A percentile compares a stretch with the other conserved stretches of the same genome.
phyloP scores from a whole-genome alignment of 1,140 invertebrate species.

The Chelonus insularis region DNA sequence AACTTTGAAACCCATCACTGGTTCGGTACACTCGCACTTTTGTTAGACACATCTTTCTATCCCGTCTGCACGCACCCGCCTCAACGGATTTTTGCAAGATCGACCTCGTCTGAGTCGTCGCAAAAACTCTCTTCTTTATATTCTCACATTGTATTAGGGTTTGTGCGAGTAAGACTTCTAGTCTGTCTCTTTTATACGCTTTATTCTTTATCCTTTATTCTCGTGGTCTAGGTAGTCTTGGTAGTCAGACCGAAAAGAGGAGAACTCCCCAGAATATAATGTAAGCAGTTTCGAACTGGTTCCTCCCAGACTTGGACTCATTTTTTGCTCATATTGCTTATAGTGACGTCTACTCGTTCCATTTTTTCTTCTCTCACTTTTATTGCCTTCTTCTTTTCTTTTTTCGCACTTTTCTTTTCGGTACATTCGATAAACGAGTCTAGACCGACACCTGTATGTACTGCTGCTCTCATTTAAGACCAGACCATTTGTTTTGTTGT shows the following conservation, averaged over 20 bases:
- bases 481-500: slow-evolving; percentile 27
- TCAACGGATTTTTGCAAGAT: slow-evolving; percentile 45
- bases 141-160: slow-evolving; percentile 12
- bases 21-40: too few relatives aligned
- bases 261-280: slow-evolving; percentile 28
- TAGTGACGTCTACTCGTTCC: slow-evolving; percentile 7
- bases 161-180: slow-evolving; percentile 20
- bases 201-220: slow-evolving; percentile 44
- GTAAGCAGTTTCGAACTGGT: slow-evolving; percentile 43
- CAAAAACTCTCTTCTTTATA: slow-evolving; percentile 12
- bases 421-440: slow-evolving; percentile 44
- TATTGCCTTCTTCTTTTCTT: slow-evolving; percentile 25
- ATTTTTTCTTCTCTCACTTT: slow-evolving; percentile 4
- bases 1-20: too few relatives aligned
- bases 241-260: slow-evolving; percentile 2
- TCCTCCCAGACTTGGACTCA: slow-evolving; percentile 26
- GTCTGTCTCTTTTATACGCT: slow-evolving; percentile 38
- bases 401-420: slow-evolving; percentile 17
- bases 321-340: slow-evolving; percentile 11
- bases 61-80: slow-evolving; percentile 9
- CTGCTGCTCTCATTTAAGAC: slow-evolving; percentile 31
- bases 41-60: not conserved
- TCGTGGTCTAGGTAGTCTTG: slow-evolving; percentile 18
- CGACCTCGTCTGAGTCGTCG: slow-evolving; percentile 20
- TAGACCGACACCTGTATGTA: slow-evolving; percentile 52